Base-by-base conservation (phyloP, 2,888 invertebrate genomes). In the Microdon myrmicae region DNA sequence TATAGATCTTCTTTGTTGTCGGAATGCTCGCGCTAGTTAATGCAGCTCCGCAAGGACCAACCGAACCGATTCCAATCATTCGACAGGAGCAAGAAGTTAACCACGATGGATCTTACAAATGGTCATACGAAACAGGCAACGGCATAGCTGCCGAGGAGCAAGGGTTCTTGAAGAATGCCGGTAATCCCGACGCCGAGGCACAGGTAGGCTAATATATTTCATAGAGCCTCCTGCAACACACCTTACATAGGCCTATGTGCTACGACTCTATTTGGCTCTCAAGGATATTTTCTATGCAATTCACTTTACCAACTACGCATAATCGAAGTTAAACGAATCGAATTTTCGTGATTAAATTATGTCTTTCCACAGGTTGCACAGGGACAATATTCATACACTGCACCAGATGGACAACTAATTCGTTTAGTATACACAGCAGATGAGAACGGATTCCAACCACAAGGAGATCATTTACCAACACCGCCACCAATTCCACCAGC, bases 401-500 rank as follows among this genome's bases (percentile, higher is more conserved):
- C 84, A 31, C 86, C 87, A 0, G 87, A 88, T 9, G 87, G 87
- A 20, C 75, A 80, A 51, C 79, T 77, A 58, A 84, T 87, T 69
- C 82, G 84, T 68, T 72, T 88, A 54, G 79, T 82, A 1, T 89
- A 89, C 78, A 77, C 84, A 25, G 88, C 89, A 41, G 85, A 89
- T 71, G 88, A 89, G 74, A 87, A 88, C 68, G 88, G 88, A 38
- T 88, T 82, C 81, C 86, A 86, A 73, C 86, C 87, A 5, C 82
- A 74, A 56, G 79, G 79, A 28, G 79, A 75, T 70, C 78, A 78
- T 72, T 56, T 80, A 47, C 80, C 80, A 67, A 79, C 79, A 28
- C 82, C 88, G 17, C 89, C 87, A 26, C 89, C 89, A 58, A 86
- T 88, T 60, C 89, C 89, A 39, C 84, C 82, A 56, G 86, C 84